Evolutionary conservation across 37 sponge, comb jelly and placozoan genomes (phyloP).

Genomic region (Amphimedon queenslandica): DNA sequence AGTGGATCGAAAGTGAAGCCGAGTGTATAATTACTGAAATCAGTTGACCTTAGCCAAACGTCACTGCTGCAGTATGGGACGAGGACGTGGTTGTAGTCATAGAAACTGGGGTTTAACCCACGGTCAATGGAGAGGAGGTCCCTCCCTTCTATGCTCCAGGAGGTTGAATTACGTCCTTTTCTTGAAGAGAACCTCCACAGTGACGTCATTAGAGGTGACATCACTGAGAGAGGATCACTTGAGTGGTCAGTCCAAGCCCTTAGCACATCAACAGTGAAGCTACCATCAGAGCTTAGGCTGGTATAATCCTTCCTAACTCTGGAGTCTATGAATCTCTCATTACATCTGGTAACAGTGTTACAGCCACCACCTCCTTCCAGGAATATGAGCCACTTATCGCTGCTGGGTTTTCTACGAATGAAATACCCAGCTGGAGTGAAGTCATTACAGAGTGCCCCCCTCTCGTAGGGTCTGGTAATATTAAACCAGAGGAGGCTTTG

Average conservation of each 20-base stretch:
- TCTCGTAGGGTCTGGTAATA: neutral
- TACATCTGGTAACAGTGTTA: slow-evolving; percentile 24
- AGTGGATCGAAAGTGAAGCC: slow-evolving; percentile 35
- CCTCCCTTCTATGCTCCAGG: slow-evolving; percentile 26
- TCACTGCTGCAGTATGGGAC: slow-evolving; percentile 75
- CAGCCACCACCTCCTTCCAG: slow-evolving; percentile 66
- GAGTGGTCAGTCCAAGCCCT: slow-evolving; percentile 23
- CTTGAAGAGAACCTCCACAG: slow-evolving; percentile 24
- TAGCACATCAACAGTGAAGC: slow-evolving; percentile 5
- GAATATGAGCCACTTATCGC: slow-evolving; percentile 42
- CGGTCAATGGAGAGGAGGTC: slow-evolving; percentile 34
- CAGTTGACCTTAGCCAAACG: slow-evolving; percentile 39
- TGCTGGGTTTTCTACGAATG: slow-evolving; percentile 1
- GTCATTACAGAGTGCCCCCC: slow-evolving; percentile 48
- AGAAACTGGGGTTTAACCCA: slow-evolving; percentile 31
- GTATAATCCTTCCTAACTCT: slow-evolving; percentile 14
- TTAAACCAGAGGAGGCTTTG: neutral
- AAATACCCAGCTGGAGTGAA: slow-evolving; percentile 56
- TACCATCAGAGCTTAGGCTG: neutral
- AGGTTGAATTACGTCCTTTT: neutral
- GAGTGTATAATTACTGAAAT: neutral
- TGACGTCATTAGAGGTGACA: slow-evolving; percentile 45
- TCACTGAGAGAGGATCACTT: slow-evolving; percentile 2
- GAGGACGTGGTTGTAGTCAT: slow-evolving; percentile 47
- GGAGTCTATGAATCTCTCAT: slow-evolving; percentile 39